Percentiles rank a stretch among this genome's conserved stretches.
These are phyloP conservation scores for Ara ararauna DNA, from an alignment of 2,797 vertebrate species.

Conservation along the genomic window DNA sequence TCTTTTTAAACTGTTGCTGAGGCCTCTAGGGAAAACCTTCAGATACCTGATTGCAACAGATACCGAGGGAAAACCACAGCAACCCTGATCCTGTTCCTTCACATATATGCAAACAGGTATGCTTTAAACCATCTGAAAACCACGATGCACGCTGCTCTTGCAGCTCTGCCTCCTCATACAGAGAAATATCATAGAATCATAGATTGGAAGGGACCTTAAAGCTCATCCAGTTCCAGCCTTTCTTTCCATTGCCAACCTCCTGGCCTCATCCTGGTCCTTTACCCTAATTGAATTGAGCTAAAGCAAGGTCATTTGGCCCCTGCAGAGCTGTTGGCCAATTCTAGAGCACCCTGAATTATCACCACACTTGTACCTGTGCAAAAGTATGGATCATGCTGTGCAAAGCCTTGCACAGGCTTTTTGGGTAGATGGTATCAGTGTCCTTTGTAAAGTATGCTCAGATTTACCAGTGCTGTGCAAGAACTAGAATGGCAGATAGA, in stretches of 20 bases:
- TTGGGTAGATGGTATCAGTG: background rate
- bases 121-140: background rate
- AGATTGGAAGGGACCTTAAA: background rate
- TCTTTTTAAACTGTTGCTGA: background rate
- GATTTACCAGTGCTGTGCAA: background rate
- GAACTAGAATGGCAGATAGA: rapidly evolving
- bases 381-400: rapidly evolving
- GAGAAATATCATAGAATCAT: background rate
- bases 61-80: background rate
- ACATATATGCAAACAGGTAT: background rate
- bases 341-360: background rate
- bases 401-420: background rate
- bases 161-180: background rate
- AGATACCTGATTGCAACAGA: background rate
- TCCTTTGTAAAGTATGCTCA: background rate
- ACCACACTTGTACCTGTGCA: background rate
- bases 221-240: background rate
- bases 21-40: background rate
- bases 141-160: rapidly evolving
- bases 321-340: background rate
- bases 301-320: background rate
- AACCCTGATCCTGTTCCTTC: background rate
- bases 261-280: background rate
- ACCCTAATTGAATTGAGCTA: background rate
- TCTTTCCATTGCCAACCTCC: background rate